Evolutionary conservation across 2,113 vertebrate species (phyloP), one percentile per base, ranked within the genome.

Genomic region (Xiphorhynchus elegans): DNA sequence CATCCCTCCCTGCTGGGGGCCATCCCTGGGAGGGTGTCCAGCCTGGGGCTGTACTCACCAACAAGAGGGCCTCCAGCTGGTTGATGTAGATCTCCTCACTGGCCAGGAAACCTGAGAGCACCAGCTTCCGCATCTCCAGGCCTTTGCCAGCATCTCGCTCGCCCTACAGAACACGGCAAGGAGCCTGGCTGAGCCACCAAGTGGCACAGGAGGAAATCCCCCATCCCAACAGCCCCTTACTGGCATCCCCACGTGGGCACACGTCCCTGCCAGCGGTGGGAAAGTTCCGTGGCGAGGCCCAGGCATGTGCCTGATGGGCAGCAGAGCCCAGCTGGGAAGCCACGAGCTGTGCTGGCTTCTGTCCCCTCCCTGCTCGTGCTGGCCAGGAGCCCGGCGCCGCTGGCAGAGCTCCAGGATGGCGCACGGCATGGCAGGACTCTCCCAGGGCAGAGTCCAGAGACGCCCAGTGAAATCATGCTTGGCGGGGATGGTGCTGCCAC

Each of bases 71-170:
- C 89, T 99, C 99, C 93, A 99, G 98, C 95, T 99, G 99, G 97
- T 99, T 99, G 84, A 99, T 99, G 97, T 99, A 99, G 98, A 99
- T 99, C 97, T 99, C 99, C 95, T 99, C 99, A 0, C 99, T 99
- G 97, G 99, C 99, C 97, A 99, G 94, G 96, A 99, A 99, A 42
- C 99, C 99, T 0, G 99, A 99, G 31, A 99, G 98, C 73, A 99
- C 99, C 97, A 99, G 95, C 91, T 99, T 99, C 97, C 99, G 98
- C 99, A 99, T 99, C 97, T 99, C 99, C 98, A 99, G 97, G 40
- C 99, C 99, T 91, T 99, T 99, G 72, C 99, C 99, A 8, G 98
- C 97, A n/a, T 99, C 98, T 67, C 90, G 74, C 83, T 97, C 98
- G 0, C 98, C 99, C 99, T 99, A 97, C 2, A 1, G n/a, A 74